Evolutionary conservation across 2,113 vertebrate species (phyloP).

Genomic region (Elephas maximus): DNA sequence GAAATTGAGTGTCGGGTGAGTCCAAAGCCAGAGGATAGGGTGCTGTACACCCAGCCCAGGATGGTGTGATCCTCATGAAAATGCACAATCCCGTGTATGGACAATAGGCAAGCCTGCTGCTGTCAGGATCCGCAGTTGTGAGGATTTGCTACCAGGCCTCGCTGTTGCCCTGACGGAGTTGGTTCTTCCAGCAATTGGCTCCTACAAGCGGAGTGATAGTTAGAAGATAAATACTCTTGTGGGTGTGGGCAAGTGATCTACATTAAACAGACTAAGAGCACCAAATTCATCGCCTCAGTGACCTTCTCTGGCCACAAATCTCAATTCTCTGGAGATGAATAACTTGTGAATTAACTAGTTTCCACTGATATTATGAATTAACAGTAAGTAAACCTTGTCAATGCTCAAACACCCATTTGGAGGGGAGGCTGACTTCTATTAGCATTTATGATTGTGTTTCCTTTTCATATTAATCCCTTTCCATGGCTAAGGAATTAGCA

Average conservation of each 20-base stretch:
- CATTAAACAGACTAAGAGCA: not conserved
- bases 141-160: not conserved
- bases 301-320: not conserved
- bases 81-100: conserved; percentile 61
- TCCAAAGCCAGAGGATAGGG: conserved; percentile 63
- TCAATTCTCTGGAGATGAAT: not conserved
- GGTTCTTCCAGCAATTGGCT: not conserved
- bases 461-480: conserved; percentile 46
- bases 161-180: not conserved
- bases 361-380: conserved; percentile 51
- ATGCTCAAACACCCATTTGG: not conserved
- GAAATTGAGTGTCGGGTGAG: conserved; percentile 64
- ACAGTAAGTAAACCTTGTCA: not conserved
- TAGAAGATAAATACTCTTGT: not conserved
- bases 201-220: not conserved
- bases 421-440: not conserved
- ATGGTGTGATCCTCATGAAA: conserved; percentile 76
- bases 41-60: conserved; percentile 64
- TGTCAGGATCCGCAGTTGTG: not conserved
- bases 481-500: not conserved
- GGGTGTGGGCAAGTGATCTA: not conserved
- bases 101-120: conserved; percentile 50
- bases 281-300: not conserved
- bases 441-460: conserved; percentile 67
- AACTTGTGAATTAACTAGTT: conserved; percentile 44